These are phyloP conservation scores for Ferrisia virgata DNA, from an alignment of 2,888 invertebrate genomes.

Conservation along the genomic window DNA sequence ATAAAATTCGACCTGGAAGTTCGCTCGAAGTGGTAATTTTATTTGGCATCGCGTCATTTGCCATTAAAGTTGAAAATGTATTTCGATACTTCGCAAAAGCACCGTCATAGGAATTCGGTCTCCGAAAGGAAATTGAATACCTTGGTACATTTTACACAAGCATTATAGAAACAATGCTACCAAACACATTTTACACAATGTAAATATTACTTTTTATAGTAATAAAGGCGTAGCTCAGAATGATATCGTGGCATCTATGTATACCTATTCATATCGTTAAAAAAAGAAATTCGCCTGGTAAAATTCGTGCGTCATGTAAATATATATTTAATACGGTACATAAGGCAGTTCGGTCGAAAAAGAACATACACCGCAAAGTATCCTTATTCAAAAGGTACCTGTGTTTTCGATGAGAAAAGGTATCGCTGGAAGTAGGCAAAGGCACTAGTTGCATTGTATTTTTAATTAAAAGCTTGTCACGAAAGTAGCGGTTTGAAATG, in stretches of 20 bases:
- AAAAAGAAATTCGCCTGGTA: neutral
- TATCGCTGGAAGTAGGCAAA: neutral
- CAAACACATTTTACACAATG: neutral
- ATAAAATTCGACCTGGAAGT: neutral
- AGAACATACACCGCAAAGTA: neutral
- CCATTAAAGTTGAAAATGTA: conserved; percentile 21
- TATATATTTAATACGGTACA: neutral
- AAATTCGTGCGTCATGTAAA: neutral
- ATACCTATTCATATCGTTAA: too few species aligned
- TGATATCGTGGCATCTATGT: neutral
- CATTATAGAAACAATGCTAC: neutral
- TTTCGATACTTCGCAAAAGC: conserved; percentile 19
- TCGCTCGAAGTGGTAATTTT: conserved; percentile 3
- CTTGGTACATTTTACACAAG: neutral
- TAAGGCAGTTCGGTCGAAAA: neutral
- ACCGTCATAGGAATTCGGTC: conserved; percentile 7
- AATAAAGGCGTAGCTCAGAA: neutral
- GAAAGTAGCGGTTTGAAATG: neutral
- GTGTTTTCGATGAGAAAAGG: neutral
- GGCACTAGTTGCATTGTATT: conserved; percentile 15
- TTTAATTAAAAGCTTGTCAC: neutral
- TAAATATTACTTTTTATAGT: conserved; percentile 31
- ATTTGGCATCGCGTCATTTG: neutral
- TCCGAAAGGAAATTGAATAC: conserved; percentile 19
- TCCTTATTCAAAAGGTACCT: neutral